phyloP scores from a whole-genome alignment of 2,888 invertebrate species.

The Eurois occulta region DNA sequence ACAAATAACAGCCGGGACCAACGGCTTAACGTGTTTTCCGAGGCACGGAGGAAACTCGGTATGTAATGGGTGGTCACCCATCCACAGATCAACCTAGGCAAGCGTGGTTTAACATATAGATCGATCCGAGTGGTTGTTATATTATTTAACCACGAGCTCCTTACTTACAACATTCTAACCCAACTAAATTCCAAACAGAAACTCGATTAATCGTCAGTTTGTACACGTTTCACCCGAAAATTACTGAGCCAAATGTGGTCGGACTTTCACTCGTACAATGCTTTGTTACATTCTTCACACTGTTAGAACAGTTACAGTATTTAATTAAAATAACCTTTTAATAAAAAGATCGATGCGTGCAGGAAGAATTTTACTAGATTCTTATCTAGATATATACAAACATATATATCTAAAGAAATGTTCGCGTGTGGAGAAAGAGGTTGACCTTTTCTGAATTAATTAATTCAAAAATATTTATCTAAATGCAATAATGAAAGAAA shows the following conservation, averaged over 20 bases:
- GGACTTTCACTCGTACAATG: constrained; percentile 39
- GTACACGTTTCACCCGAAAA: constrained; percentile 40
- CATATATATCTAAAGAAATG: background rate
- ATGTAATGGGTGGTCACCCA: too few relatives aligned
- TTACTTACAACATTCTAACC: background rate
- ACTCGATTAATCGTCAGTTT: constrained; percentile 13
- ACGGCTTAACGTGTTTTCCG: too few relatives aligned
- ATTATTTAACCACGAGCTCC: too few relatives aligned
- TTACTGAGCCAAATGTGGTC: constrained; percentile 39
- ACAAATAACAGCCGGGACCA: too few relatives aligned
- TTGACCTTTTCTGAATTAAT: constrained; percentile 3
- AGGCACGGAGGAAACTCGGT: too few relatives aligned
- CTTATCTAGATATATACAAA: constrained; percentile 14
- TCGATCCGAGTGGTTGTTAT: too few relatives aligned
- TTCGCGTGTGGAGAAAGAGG: constrained; percentile 8
- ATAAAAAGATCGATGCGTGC: background rate
- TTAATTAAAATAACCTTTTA: constrained; percentile 20
- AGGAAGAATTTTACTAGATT: constrained; percentile 24
- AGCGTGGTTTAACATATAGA: too few relatives aligned
- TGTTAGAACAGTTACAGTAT: constrained; percentile 20
- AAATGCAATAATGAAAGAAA: background rate
- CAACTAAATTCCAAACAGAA: constrained; percentile 1
- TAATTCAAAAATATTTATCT: background rate
- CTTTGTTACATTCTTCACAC: constrained; percentile 36
- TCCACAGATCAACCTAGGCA: too few relatives aligned